A percentile compares a stretch with the other conserved stretches of the same genome.
These are phyloP conservation scores for Galeruca laticollis DNA, from an alignment of 2,888 invertebrate genomes.

Conservation along the genomic window DNA sequence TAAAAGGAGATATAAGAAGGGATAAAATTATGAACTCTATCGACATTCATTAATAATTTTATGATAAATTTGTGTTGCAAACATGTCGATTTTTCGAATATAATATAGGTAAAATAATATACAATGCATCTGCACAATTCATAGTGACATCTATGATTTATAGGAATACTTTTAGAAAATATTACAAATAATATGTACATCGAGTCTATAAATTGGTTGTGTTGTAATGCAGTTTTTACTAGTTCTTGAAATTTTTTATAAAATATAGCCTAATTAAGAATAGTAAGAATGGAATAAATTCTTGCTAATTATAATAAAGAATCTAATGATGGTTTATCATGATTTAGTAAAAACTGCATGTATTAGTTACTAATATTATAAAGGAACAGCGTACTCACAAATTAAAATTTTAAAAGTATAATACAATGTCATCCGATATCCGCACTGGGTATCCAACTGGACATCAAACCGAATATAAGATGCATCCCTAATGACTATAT, in stretches of 20 bases:
- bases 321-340: not conserved
- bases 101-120: too few species aligned
- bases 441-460: conserved; percentile 9
- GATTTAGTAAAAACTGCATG: not conserved
- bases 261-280: not conserved
- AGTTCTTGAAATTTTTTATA: not conserved
- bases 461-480: conserved; percentile 18
- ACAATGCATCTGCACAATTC: not conserved
- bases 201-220: not conserved
- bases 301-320: not conserved
- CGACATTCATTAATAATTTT: too few species aligned
- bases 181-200: not conserved
- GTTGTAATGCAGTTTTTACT: not conserved
- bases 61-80: too few species aligned
- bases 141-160: not conserved
- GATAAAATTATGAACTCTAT: too few species aligned
- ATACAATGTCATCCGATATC: conserved; percentile 2
- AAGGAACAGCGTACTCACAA: not conserved
- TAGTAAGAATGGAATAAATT: not conserved
- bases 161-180: not conserved
- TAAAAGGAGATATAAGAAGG: too few species aligned
- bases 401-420: not conserved
- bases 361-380: not conserved
- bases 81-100: too few species aligned
- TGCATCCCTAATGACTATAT: conserved; percentile 56